Conservation (phyloP, 2,888 invertebrate species). For the Beris morrisii region DNA sequence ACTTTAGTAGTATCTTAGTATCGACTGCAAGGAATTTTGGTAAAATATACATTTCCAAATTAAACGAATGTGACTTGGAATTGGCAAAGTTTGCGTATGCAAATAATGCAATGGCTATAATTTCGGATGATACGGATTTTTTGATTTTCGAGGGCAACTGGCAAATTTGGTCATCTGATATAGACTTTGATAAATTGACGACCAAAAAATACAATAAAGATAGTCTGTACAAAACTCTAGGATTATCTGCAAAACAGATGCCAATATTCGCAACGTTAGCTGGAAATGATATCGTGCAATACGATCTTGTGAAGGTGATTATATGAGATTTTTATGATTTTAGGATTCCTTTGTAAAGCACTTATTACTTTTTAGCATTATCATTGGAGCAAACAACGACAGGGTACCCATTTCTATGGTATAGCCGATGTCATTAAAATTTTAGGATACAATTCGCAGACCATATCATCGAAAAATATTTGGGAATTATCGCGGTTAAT, state of each 20-base stretch:
- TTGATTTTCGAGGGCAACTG: slow-evolving; percentile 38
- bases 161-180: slow-evolving; percentile 33
- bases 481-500: background rate
- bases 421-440: background rate
- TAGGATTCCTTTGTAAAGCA: background rate
- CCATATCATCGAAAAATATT: slow-evolving; percentile 5
- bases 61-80: slow-evolving; percentile 38
- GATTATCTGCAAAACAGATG: slow-evolving; percentile 29
- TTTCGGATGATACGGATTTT: slow-evolving; percentile 38
- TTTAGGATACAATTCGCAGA: background rate
- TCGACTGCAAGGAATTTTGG: slow-evolving; percentile 19
- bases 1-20: slow-evolving; percentile 25
- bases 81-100: slow-evolving; percentile 34
- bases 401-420: slow-evolving; percentile 2
- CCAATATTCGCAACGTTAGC: slow-evolving; percentile 34
- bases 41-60: background rate
- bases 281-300: slow-evolving; percentile 36
- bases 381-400: background rate
- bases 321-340: background rate
- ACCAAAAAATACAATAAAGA: slow-evolving; percentile 34
- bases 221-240: slow-evolving; percentile 18
- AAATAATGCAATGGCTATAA: slow-evolving; percentile 35
- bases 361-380: background rate
- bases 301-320: slow-evolving; percentile 22
- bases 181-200: slow-evolving; percentile 16